Base-by-base conservation (phyloP, 2,888 invertebrate species). In the Hyles lineata region DNA sequence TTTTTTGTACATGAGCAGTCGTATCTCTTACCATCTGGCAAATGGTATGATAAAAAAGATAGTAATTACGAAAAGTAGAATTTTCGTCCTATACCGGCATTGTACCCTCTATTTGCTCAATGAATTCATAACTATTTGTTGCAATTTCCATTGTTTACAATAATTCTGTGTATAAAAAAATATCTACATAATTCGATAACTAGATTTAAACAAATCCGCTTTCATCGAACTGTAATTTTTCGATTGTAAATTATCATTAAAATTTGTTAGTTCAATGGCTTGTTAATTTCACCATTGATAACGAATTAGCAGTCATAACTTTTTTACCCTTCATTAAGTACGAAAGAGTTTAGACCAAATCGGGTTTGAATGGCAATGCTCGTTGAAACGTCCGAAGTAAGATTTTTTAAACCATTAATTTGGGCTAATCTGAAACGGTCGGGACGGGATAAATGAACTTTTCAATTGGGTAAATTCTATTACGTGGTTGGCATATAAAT, bases 361-460 rank as follows among this genome's bases (percentile, higher is more conserved):
- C 50, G 67, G 50, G 43, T 67, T 67, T 23, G 67, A 67, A 67
- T 67, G 67, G 23, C 15, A 17, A 67, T 67, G 23, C 50, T 50
- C 43, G 17, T 50, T 67, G 17, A 50, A 50, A 43, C 67, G 67
- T 17, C 50, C 23, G 17, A 23, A 67, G 43, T 67, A 67, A 67
- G 67, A 50, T 67, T 67, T 50, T 67, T 67, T 50, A 67, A 67
- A 50, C 67, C 67, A 67, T 67, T 67, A 67, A 67, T 67, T 67
- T 67, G 50, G 67, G 23, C 23, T 67, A 67, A 67, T 67, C 67
- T 67, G 23, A 23, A 50, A 43, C 23, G 63, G 63, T 43, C 43
- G 43, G 63, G 19, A 32, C 43, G 43, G 50, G 67, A 19, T 23
- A 67, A 50, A 67, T 50, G 67, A 67, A 67, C 43, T 67, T 50